phyloP scores from a whole-genome alignment of 2,113 vertebrate species.

The Nasalis larvatus region DNA sequence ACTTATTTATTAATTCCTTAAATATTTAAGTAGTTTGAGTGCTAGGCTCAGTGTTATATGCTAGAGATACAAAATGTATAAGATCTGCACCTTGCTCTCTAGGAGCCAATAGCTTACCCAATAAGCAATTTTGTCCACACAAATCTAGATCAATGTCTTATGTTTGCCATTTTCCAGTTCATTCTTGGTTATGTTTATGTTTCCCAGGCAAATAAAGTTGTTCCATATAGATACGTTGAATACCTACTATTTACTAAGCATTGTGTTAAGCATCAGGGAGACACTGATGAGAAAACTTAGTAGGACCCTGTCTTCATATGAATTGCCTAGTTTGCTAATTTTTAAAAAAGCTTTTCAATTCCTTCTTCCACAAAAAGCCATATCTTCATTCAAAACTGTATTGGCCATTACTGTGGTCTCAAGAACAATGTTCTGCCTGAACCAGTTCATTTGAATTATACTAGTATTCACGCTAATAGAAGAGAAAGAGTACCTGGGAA shows the following conservation, averaged over 20 bases:
- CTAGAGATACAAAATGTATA: background rate
- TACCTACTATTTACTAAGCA: background rate
- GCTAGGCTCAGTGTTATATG: background rate
- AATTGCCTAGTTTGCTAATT: background rate
- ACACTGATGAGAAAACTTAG: background rate
- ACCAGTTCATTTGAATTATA: background rate
- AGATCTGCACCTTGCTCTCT: background rate
- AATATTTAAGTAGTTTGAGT: background rate
- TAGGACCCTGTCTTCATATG: background rate
- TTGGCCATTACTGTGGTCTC: background rate
- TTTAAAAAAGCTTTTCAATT: background rate
- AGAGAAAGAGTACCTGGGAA: background rate
- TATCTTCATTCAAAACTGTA: conserved; percentile 4
- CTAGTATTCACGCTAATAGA: background rate
- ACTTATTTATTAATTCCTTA: background rate
- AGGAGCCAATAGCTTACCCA: background rate
- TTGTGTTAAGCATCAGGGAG: background rate
- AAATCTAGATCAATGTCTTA: background rate
- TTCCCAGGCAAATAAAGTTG: background rate
- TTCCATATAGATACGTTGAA: background rate
- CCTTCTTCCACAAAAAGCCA: background rate
- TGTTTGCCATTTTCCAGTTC: background rate
- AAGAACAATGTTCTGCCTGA: background rate
- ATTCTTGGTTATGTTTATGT: background rate
- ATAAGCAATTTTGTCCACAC: background rate